These are phyloP conservation scores for Lepus oiostolus DNA, from an alignment of 2,797 vertebrate species.

Conservation along the genomic window DNA sequence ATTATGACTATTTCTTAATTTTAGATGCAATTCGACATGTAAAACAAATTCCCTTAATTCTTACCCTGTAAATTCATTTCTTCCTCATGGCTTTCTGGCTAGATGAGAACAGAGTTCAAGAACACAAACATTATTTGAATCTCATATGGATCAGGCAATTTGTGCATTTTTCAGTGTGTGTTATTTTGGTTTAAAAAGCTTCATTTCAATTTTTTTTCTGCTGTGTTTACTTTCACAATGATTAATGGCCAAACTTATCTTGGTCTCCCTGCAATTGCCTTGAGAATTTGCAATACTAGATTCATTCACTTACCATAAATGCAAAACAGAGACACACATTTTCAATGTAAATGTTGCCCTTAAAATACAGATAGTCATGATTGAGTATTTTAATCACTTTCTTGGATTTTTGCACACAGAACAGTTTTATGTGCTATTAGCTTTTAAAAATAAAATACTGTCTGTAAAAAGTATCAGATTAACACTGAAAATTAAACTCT, in stretches of 20 bases:
- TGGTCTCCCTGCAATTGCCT: constrained; percentile 58
- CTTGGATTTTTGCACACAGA: constrained; percentile 41
- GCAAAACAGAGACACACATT: constrained; percentile 70
- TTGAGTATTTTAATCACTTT: constrained; percentile 34
- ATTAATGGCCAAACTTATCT: constrained; percentile 65
- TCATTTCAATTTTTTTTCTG: constrained; percentile 65
- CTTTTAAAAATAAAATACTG: constrained; percentile 62
- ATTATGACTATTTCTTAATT: constrained; percentile 31
- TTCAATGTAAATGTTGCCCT: constrained; percentile 66
- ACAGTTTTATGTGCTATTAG: constrained; percentile 5
- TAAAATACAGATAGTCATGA: constrained; percentile 71
- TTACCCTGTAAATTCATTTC: constrained; percentile 14
- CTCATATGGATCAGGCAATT: neutral
- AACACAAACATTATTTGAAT: constrained; percentile 46
- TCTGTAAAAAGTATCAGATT: constrained; percentile 45
- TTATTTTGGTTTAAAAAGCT: constrained; percentile 62
- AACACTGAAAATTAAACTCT: constrained; percentile 42
- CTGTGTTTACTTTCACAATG: constrained; percentile 53
- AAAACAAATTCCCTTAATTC: constrained; percentile 25
- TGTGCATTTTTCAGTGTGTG: neutral
- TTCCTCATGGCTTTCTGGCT: neutral
- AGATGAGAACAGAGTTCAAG: neutral
- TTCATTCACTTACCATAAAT: constrained; percentile 74
- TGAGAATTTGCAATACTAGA: constrained; percentile 59
- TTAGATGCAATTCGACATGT: constrained; percentile 34